Percentiles rank a stretch among this genome's conserved stretches.
Evolutionary conservation across 2,888 invertebrate species (phyloP).

Genomic region (Celastrina argiolus): DNA sequence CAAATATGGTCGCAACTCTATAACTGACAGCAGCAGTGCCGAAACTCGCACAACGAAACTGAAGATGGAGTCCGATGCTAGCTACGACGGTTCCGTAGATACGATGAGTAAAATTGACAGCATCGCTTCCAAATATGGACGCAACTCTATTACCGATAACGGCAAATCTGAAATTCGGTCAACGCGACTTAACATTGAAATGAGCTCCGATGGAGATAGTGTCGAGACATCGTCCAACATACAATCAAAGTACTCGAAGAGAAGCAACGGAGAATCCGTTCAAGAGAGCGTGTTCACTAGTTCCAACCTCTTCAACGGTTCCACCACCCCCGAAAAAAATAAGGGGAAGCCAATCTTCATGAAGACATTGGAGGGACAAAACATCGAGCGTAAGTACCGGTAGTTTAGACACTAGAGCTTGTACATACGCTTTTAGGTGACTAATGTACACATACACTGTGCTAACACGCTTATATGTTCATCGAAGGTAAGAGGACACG

Average conservation of each 20-base stretch:
- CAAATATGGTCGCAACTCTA: conserved; percentile 49
- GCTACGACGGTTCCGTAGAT: conserved; percentile 43
- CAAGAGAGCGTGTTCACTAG: conserved; percentile 58
- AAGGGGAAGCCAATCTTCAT: conserved; percentile 84
- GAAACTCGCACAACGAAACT: conserved; percentile 49
- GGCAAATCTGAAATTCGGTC: conserved; percentile 49
- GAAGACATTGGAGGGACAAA: conserved; percentile 86
- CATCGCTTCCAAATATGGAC: conserved; percentile 50
- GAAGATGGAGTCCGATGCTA: conserved; percentile 43
- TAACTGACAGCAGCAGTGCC: conserved; percentile 48
- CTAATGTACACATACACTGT: conserved; percentile 66
- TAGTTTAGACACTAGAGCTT: conserved; percentile 67
- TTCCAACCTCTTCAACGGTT: conserved; percentile 56
- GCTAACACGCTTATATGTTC: conserved; percentile 57
- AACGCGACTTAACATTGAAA: conserved; percentile 46
- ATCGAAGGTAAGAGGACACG: conserved; percentile 4
- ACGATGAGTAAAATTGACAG: conserved; percentile 29
- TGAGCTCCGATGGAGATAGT: conserved; percentile 50
- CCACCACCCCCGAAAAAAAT: conserved; percentile 47
- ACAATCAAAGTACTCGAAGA: conserved; percentile 36
- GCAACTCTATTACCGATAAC: conserved; percentile 46
- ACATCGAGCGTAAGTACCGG: conserved; percentile 86
- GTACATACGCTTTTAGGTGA: conserved; percentile 70
- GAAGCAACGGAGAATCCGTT: conserved; percentile 46
- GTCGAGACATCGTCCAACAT: conserved; percentile 36